Evolutionary conservation across 1,140 invertebrate species (phyloP), one percentile per base, ranked within the genome.

Genomic region (Bicyclus anynana): DNA sequence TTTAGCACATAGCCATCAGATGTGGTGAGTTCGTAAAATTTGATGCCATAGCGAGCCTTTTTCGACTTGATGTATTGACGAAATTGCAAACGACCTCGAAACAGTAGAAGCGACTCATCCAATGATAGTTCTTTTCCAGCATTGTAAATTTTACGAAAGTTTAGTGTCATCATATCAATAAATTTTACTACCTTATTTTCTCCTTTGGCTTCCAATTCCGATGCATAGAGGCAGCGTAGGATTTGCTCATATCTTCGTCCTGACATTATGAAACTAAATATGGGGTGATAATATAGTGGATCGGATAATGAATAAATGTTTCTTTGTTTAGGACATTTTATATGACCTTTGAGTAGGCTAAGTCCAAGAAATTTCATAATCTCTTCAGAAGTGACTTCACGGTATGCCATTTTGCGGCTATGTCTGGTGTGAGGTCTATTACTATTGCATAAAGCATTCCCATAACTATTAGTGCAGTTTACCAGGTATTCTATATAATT

Each of bases 41-140:
- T 85, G 16, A 84, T 77, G 13, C 80, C 82, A 69, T 80, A 86
- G 6, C 71, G 55, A 20, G 71, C 60, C 18, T 74, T 53, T 66
- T 84, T 87, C 33, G 49, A 53, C 18, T 69, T 72, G 17, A 84
- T 83, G 53, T 79, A 85, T 53, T 85, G 76, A 51, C 74, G 74
- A 56, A 80, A 84, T 4, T 50, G 56, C 12, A 84, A 40, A 16
- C 77, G 48, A 10, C 80, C 78, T 65, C 81, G 74, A 52, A 69
- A 80, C 16, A 84, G 47, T 50, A 57, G 46, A 26, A 57, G 37
- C 20, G 46, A 57, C 27, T 57, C 54, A 46, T 57, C 54, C 26
- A 87, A 62, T 33, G 66, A 75, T 18, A 87, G 49, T 14, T 76
- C 65, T 75, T 75, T 53, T 23, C 54, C 62, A 54, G 66, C 56